These are phyloP conservation scores for Pachydiplax longipennis DNA, from an alignment of 2,888 invertebrate species.

Conservation along the genomic window DNA sequence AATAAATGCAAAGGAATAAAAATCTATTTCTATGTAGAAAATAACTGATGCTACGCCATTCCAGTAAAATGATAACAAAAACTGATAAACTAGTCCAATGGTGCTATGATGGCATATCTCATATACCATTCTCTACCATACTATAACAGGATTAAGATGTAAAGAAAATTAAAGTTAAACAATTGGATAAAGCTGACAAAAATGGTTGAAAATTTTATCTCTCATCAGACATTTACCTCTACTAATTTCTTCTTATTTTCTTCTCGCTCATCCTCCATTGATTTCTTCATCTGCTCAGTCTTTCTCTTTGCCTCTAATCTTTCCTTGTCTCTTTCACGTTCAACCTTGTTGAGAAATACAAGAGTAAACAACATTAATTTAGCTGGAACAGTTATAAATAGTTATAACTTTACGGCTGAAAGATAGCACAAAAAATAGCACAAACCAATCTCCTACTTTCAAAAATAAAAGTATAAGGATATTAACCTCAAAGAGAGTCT, in stretches of 20 bases:
- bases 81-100: too few species aligned
- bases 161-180: background rate
- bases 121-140: background rate
- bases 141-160: background rate
- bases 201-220: too few species aligned
- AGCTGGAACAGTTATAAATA: background rate
- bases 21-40: too few species aligned
- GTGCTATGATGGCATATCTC: too few species aligned
- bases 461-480: background rate
- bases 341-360: constrained; percentile 67
- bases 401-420: too few species aligned
- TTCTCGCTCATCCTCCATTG: constrained; percentile 87
- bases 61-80: too few species aligned
- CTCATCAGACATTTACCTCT: constrained; percentile 58
- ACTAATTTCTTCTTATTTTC: constrained; percentile 84
- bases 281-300: constrained; percentile 82
- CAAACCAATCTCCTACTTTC: too few species aligned
- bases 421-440: background rate
- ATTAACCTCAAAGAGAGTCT: constrained; percentile 80
- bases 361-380: background rate
- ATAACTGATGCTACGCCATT: too few species aligned
- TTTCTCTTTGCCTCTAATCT: constrained; percentile 85
- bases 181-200: background rate
- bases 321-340: constrained; percentile 89
- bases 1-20: too few species aligned